Base-by-base conservation (phyloP, 2,888 invertebrate species). In the Cataglyphis rosenhaueri region DNA sequence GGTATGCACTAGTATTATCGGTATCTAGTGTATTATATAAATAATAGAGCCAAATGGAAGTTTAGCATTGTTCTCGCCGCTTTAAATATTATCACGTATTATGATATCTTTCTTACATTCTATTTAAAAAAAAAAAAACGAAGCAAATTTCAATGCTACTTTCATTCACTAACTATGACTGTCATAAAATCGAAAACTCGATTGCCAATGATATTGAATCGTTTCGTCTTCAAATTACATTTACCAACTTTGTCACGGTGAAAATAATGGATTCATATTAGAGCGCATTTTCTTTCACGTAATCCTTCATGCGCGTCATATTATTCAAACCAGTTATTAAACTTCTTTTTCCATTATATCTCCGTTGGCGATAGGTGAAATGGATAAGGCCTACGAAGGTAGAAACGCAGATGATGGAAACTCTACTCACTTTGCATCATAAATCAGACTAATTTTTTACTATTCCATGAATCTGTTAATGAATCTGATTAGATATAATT, bases 221-320 rank as follows among this genome's bases (percentile, higher is more conserved):
- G 41, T 55, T 68, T 68, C 41, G 55, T 76, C 76, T 76, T 76
- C 38, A 15, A 55, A 18, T 41, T 68, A 68, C 55, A 76, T 76
- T 76, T 76, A 68, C 55, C 76, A 68, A 38, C 68, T 68, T 76
- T 52, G 52, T 76, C 68, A 55, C 25, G n/a, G 6, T 29, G 15
- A 76, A 76, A 76, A 38, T 76, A 76, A 76, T 76, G 68, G 68
- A 76, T 76, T 68, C 68, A 68, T 76, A 76, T 76, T 76, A 66
- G 52, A 35, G 76, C 59, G 29, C 59, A 44, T 55, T 76, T 65
- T 65, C 73, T 62, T 76, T 41, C 48, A 12, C 59, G 35, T 65
- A 76, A 82, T 64, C 57, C 55, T 82, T 82, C 55, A 64, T 59
- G 59, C 29, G 35, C 82, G 59, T 79, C 76, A 55, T 59, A 76